These are phyloP conservation scores for Liopterus haemorrhoidalis DNA, from an alignment of 2,888 invertebrate genomes.

Conservation along the genomic window DNA sequence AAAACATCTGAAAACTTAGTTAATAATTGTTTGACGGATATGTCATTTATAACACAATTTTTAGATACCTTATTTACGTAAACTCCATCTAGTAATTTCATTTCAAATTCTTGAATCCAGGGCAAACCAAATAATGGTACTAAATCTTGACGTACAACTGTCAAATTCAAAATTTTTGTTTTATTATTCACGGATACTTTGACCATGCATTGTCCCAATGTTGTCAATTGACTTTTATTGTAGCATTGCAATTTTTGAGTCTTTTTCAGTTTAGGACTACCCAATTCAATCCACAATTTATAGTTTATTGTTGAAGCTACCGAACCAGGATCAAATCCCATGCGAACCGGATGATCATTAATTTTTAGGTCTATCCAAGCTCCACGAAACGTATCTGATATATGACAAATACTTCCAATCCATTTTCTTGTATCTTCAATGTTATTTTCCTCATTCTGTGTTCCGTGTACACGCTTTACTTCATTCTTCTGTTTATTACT, in stretches of 20 bases:
- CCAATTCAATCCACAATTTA: slow-evolving; percentile 1
- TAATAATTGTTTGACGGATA: no score
- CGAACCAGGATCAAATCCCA: slow-evolving; percentile 5
- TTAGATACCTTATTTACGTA: background rate
- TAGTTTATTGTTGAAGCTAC: slow-evolving; percentile 3
- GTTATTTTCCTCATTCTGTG: no score
- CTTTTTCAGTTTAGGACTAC: slow-evolving; percentile 1
- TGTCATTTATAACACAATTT: no score
- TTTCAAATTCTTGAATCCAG: slow-evolving; percentile 6
- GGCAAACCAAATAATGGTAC: slow-evolving; percentile 3
- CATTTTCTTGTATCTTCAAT: no score
- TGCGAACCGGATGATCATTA: background rate
- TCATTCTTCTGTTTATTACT: no score
- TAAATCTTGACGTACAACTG: background rate
- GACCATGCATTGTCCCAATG: slow-evolving; percentile 1
- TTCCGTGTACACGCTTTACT: no score
- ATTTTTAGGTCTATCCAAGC: no score
- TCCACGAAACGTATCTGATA: no score
- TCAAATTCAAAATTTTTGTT: background rate
- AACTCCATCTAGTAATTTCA: slow-evolving; percentile 4
- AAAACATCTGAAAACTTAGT: slow-evolving; percentile 4
- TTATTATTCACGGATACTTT: slow-evolving; percentile 3
- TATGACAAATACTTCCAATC: no score
- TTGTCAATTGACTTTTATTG: background rate
- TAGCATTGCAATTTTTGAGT: background rate